phyloP scores from a whole-genome alignment of 2,113 vertebrate species.

The Microtus ochrogaster region DNA sequence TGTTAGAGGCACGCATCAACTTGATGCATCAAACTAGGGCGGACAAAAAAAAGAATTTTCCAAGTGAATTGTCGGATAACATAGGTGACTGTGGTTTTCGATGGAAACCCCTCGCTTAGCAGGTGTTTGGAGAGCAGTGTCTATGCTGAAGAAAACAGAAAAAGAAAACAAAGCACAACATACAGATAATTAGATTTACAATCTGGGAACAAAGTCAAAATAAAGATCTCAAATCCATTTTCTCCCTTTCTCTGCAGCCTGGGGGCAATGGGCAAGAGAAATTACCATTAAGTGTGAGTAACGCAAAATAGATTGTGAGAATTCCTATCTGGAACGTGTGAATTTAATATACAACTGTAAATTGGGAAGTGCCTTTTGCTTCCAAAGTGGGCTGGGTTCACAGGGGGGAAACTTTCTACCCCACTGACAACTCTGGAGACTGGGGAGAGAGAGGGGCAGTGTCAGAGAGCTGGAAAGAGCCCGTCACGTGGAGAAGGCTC shows the following conservation, averaged over 20 bases:
- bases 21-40: slow-evolving; percentile 4
- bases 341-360: slow-evolving; percentile 72
- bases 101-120: background rate
- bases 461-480: background rate
- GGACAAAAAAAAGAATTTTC: background rate
- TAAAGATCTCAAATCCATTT: slow-evolving; percentile 40
- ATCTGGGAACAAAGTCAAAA: slow-evolving; percentile 71
- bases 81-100: background rate
- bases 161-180: background rate
- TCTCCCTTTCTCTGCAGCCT: slow-evolving; percentile 26
- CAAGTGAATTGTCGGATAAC: background rate
- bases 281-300: slow-evolving; percentile 67
- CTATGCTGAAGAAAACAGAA: background rate
- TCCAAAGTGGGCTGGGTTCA: slow-evolving; percentile 40
- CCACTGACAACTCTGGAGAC: background rate
- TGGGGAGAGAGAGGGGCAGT: background rate
- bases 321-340: slow-evolving; percentile 71
- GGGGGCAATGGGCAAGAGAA: slow-evolving; percentile 64
- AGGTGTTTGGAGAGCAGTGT: slow-evolving; percentile 20
- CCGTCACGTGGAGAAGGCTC: rapidly evolving
- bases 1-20: background rate
- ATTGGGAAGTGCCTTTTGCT: slow-evolving; percentile 62
- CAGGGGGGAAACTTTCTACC: background rate
- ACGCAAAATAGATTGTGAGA: slow-evolving; percentile 49
- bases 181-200: slow-evolving; percentile 68